These are phyloP conservation scores for Cebus imitator DNA, from an alignment of 2,113 vertebrate genomes.

Conservation along the genomic window DNA sequence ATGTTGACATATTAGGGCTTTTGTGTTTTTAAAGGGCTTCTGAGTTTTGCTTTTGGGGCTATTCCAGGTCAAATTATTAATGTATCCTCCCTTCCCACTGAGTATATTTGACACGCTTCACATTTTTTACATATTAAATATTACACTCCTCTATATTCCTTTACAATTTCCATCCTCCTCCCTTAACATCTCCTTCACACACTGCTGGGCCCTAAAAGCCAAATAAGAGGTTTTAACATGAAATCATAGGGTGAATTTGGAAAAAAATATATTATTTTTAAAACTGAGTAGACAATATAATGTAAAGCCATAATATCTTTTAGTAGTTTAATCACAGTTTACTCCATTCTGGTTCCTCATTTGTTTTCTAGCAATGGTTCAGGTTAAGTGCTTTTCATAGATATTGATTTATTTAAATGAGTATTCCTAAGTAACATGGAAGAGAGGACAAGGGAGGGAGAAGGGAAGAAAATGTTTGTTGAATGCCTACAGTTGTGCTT, in stretches of 20 bases:
- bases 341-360: neutral
- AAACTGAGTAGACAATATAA: conserved; percentile 14
- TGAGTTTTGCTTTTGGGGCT: conserved; percentile 44
- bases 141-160: conserved; percentile 28
- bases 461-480: neutral
- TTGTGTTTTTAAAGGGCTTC: conserved; percentile 32
- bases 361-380: conserved; percentile 9
- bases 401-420: neutral
- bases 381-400: neutral
- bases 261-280: conserved; percentile 16
- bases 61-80: conserved; percentile 63
- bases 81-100: neutral
- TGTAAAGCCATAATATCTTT: neutral
- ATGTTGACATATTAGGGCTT: conserved; percentile 22
- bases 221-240: conserved; percentile 53
- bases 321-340: conserved; percentile 14
- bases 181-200: neutral
- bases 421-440: neutral
- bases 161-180: conserved; percentile 17
- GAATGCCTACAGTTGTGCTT: neutral
- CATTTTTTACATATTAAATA: conserved; percentile 51
- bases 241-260: conserved; percentile 38
- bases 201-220: neutral
- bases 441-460: neutral
- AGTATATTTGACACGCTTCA: conserved; percentile 41